phyloP scores from a whole-genome alignment of 92 coral and sea anemone species.

The Isaurus tuberculatus region DNA sequence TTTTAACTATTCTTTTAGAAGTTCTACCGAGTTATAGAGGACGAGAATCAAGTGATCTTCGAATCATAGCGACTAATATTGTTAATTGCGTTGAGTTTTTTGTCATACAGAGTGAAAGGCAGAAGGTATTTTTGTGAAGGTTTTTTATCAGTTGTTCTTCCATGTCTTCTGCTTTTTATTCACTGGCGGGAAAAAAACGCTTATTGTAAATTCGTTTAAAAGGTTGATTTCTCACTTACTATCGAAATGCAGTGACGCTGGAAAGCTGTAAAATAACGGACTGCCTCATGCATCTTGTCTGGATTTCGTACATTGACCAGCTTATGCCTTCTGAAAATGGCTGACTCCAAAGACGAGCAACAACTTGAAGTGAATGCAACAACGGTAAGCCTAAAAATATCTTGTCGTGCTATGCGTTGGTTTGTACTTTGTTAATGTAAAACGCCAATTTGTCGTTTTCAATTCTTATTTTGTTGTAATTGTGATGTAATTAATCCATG shows the following conservation, averaged over 20 bases:
- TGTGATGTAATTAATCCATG: constrained; percentile 18
- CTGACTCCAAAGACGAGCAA: constrained; percentile 46
- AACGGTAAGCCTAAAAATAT: constrained; percentile 20
- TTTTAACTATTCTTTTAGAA: not conserved
- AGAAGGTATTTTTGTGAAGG: constrained; percentile 14
- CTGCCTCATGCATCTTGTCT: constrained; percentile 43
- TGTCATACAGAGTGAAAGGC: not conserved
- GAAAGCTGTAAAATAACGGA: constrained; percentile 6
- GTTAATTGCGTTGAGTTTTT: not conserved
- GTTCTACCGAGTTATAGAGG: not conserved
- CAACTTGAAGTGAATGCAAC: constrained; percentile 24
- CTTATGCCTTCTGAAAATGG: constrained; percentile 53
- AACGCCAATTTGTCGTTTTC: not conserved
- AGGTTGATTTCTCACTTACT: constrained; percentile 2
- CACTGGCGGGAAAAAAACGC: constrained; percentile 29
- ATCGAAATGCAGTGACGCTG: constrained; percentile 50
- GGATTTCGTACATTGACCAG: constrained; percentile 42
- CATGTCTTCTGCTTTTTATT: constrained; percentile 1
- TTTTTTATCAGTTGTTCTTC: not conserved
- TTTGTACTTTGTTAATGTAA: not conserved
- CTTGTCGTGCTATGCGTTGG: not conserved
- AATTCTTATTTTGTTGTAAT: constrained; percentile 16
- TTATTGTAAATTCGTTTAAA: constrained; percentile 12
- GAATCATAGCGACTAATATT: constrained; percentile 5
- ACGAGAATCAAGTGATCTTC: not conserved